These are phyloP conservation scores for Cremastobaeus sp. DNA, from an alignment of 2,888 invertebrate genomes.

Conservation along the genomic window DNA sequence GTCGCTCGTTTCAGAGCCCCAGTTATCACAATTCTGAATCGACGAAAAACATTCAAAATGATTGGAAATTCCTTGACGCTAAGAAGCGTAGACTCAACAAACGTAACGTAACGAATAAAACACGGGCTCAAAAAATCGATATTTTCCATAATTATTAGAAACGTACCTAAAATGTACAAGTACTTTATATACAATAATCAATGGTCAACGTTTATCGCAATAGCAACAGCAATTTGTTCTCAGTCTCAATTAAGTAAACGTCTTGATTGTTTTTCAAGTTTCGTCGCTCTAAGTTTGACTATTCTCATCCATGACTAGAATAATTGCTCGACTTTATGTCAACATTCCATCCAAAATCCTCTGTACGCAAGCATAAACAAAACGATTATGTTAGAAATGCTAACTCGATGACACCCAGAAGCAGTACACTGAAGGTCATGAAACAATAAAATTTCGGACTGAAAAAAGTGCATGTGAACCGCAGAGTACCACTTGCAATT, in stretches of 20 bases:
- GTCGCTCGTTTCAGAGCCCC: no score
- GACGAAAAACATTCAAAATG: constrained; percentile 10
- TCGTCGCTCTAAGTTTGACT: constrained; percentile 4
- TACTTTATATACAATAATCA: constrained; percentile 21
- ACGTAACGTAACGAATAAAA: constrained; percentile 4
- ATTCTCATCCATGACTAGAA: constrained; percentile 39
- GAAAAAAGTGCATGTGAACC: no score
- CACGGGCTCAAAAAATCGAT: constrained; percentile 8
- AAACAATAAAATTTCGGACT: no score
- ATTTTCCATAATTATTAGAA: constrained; percentile 3
- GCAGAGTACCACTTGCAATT: no score
- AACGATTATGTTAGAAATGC: constrained; percentile 49
- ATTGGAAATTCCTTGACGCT: neutral
- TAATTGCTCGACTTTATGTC: constrained; percentile 34
- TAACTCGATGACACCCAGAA: constrained; percentile 34
- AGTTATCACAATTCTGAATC: constrained; percentile 34
- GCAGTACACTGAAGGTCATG: constrained; percentile 32
- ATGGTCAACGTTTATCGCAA: constrained; percentile 27
- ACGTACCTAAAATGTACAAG: constrained; percentile 7
- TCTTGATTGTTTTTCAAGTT: constrained; percentile 18
- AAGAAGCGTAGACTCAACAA: constrained; percentile 18
- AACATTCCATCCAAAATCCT: constrained; percentile 59
- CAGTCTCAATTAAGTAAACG: constrained; percentile 43
- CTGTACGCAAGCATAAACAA: constrained; percentile 57
- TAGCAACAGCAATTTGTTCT: constrained; percentile 12